Conservation (phyloP, 1,140 invertebrate genomes). For the Ceratina australensis region DNA sequence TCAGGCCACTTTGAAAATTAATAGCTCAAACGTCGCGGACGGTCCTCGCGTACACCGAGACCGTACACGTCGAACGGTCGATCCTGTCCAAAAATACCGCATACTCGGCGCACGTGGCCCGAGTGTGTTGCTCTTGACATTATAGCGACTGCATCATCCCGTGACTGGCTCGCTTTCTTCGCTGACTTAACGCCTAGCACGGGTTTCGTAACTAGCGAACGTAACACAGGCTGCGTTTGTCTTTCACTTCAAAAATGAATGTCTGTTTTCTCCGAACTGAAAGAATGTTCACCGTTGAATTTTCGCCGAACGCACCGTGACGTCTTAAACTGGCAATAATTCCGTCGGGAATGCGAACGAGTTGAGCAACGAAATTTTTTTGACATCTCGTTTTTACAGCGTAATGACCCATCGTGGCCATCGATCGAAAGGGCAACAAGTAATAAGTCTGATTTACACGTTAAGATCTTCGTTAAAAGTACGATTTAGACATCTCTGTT, state of each 20-base stretch:
- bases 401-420: not conserved
- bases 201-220: slow-evolving; percentile 54
- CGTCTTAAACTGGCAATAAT: too few relatives aligned
- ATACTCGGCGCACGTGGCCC: slow-evolving; percentile 13
- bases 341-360: too few relatives aligned
- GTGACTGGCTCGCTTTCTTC: slow-evolving; percentile 13
- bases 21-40: not conserved
- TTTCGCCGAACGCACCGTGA: too few relatives aligned
- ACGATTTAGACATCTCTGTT: not conserved
- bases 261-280: too few relatives aligned
- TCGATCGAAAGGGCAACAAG: not conserved
- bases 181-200: not conserved
- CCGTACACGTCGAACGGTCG: slow-evolving; percentile 13
- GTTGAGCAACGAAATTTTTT: too few relatives aligned
- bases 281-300: too few relatives aligned
- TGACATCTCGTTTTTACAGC: too few relatives aligned
- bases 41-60: not conserved
- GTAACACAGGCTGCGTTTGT: slow-evolving; percentile 6
- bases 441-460: not conserved
- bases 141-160: slow-evolving; percentile 48
- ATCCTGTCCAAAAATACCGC: slow-evolving; percentile 33
- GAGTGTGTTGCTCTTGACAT: slow-evolving; percentile 66
- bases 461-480: not conserved
- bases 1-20: too few relatives aligned
- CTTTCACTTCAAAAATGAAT: slow-evolving; percentile 24